Base-by-base conservation (phyloP, 2,113 vertebrate genomes). In the Labrus mixtus region DNA sequence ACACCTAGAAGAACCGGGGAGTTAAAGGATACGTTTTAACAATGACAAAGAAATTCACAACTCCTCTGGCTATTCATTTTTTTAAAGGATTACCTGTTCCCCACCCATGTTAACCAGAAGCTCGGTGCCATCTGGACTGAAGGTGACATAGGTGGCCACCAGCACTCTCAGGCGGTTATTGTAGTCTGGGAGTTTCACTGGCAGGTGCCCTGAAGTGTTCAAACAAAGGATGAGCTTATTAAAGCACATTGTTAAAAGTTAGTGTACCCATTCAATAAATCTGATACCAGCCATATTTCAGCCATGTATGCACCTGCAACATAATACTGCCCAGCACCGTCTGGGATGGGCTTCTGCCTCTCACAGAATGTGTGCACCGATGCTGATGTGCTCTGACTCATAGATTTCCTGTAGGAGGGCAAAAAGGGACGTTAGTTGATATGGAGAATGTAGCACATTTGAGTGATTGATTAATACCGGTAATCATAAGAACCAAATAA, bases 41-140 rank as follows among this genome's bases (percentile, higher is more conserved):
- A 33, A 33, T 33, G 29, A 61, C 10, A 48, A 9, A 51, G 62
- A 71, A 68, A 64, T 15, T 2, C 2, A 45, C 10, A 45, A 13
- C 10, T 15, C 12, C 4, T 10, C 39, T 41, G 39, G 39, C 39
- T 41, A 41, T 8, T 33, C 6, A 6, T 33, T 33, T 3, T 3
- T 33, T 33, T 33, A 6, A 4, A 17, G 15, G 39, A 3, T 76
- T 88, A 99, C 98, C 97, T 99, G 98, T 85, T 99, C 98, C 33
- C 98, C 98, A 43, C 98, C 98, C 97, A 99, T 99, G 93, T 99
- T 99, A 79, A 99, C 98, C 3, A 99, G 90, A 60, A 99, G 95
- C 92, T 99, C 98, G 0, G 97, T 99, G 82, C 98, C 98, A 29
- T 97, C 98, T 2, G 98, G 98, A 83, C 98, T 99, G 93, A 99